Percentiles rank a stretch among this genome's conserved stretches.
phyloP scores from a whole-genome alignment of 2,797 vertebrate species.

The Anabas testudineus region DNA sequence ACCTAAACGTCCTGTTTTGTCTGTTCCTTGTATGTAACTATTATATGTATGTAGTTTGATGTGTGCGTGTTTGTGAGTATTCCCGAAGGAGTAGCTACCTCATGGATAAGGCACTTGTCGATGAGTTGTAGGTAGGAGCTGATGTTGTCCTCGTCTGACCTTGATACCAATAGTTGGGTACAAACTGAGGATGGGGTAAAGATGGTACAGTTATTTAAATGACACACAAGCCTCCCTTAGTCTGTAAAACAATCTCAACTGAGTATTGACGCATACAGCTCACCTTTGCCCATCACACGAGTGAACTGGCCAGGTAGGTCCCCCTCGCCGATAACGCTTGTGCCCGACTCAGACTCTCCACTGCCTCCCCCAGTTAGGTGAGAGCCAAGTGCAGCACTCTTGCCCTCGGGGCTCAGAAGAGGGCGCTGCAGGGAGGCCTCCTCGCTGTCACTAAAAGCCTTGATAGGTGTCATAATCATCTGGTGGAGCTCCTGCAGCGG shows the following conservation, averaged over 20 bases:
- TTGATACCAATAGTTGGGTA: slow-evolving; percentile 97
- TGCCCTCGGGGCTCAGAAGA: slow-evolving; percentile 82
- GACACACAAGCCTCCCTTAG: neutral
- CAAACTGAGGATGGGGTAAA: slow-evolving; percentile 85
- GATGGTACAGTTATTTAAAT: neutral
- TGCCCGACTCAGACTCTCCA: slow-evolving; percentile 89
- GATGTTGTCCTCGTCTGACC: slow-evolving; percentile 98
- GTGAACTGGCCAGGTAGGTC: slow-evolving; percentile 97
- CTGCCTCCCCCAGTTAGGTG: slow-evolving; percentile 88
- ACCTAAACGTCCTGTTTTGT: neutral
- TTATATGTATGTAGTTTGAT: neutral
- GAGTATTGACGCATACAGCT: neutral
- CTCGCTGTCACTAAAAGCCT: slow-evolving; percentile 84
- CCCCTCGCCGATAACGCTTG: slow-evolving; percentile 88
- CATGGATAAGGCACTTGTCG: slow-evolving; percentile 97
- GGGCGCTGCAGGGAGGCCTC: slow-evolving; percentile 84
- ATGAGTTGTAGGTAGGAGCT: slow-evolving; percentile 98
- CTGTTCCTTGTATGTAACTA: neutral
- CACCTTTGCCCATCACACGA: slow-evolving; percentile 99
- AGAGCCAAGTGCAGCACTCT: slow-evolving; percentile 82
- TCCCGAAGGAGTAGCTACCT: slow-evolving; percentile 82
- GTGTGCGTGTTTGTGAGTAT: neutral
- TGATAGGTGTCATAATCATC: slow-evolving; percentile 98
- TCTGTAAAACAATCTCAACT: neutral
- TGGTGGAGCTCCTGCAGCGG: slow-evolving; percentile 97